Evolutionary conservation across 2,888 invertebrate genomes (phyloP), one percentile per base, ranked within the genome.

Genomic region (Sclerodermus sp.): DNA sequence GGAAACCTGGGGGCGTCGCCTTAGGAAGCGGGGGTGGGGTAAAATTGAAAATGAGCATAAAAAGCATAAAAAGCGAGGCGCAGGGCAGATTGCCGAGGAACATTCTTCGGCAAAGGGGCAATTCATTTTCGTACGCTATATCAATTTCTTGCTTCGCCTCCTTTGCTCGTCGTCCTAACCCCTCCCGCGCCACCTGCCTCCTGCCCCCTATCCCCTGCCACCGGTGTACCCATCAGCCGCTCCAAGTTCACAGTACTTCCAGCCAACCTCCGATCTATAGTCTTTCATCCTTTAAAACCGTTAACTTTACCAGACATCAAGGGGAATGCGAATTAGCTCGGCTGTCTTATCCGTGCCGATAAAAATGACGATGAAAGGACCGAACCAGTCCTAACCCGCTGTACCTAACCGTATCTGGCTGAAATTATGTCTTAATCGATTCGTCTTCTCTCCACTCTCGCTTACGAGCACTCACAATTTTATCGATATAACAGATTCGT

Each of bases 91-190:
- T 77, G 76, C 75, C 71, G 68, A 67, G 68, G 72, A 76, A 76
- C 71, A 76, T 76, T 74, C 70, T 73, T 73, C 68, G 71, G 73
- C 64, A 71, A 71, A 66, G 67, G 69, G 68, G 75, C 75, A 77
- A 78, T 78, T 78, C 77, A 78, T 78, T 77, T 76, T 77, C 75
- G 68, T 76, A 73, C 73, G 76, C 77, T 72, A 76, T 77, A 77
- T 78, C 77, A 78, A 77, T 78, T 78, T 76, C 77, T 77, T 77
- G 76, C 74, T 73, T 77, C 70, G 66, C 58, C 70, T 71, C 66
- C 61, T 67, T 59, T 58, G 52, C 58, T 58, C 65, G 53, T 51
- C 61, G 56, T 49, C 57, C 46, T 49, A 49, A 42, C 54, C 51
- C 49, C 42, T 42, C 51, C 44, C 44, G 49, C 55, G 42, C 49